A percentile compares a stretch with the other conserved stretches of the same genome.
Conservation (phyloP, 2,888 invertebrate genomes). For the Drosophila buzzatii region DNA sequence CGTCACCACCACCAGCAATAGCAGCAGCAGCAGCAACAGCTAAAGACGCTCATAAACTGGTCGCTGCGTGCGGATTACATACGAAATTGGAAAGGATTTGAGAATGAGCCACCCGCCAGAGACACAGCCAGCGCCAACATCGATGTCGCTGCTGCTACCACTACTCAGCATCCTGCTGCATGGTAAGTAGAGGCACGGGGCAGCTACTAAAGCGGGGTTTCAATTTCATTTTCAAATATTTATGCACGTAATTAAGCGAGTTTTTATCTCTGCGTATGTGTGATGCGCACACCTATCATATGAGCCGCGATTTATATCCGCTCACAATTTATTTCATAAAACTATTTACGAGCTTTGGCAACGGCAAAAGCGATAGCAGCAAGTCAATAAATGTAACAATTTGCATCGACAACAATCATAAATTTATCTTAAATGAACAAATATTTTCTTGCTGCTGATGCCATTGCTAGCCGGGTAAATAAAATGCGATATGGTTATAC, state of each 20-base stretch:
- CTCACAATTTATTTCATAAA: slow-evolving; percentile 68
- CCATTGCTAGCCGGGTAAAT: slow-evolving; percentile 60
- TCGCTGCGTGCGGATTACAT: slow-evolving; percentile 70
- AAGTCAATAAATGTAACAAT: slow-evolving; percentile 78
- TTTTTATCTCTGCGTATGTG: slow-evolving; percentile 6
- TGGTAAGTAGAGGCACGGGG: slow-evolving; percentile 50
- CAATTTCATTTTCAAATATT: slow-evolving; percentile 53
- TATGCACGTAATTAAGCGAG: slow-evolving; percentile 68
- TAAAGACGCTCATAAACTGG: slow-evolving; percentile 55
- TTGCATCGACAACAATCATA: slow-evolving; percentile 77
- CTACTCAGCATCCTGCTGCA: slow-evolving; percentile 48
- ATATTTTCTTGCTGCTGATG: slow-evolving; percentile 69
- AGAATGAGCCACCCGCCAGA: slow-evolving; percentile 67
- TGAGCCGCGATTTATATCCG: slow-evolving; percentile 65
- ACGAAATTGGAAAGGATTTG: slow-evolving; percentile 71
- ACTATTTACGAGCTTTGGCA: slow-evolving; percentile 70
- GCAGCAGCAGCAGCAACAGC: slow-evolving; percentile 27
- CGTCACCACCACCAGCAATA: slow-evolving; percentile 32
- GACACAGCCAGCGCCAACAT: slow-evolving; percentile 14
- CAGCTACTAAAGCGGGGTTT: not conserved
- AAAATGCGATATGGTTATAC: slow-evolving; percentile 60
- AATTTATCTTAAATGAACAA: slow-evolving; percentile 81
- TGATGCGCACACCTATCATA: slow-evolving; percentile 57
- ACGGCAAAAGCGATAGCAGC: slow-evolving; percentile 39
- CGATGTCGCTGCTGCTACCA: slow-evolving; percentile 25